Conservation (phyloP, 2,113 vertebrate species). For the Cyprinodon tularosa region DNA sequence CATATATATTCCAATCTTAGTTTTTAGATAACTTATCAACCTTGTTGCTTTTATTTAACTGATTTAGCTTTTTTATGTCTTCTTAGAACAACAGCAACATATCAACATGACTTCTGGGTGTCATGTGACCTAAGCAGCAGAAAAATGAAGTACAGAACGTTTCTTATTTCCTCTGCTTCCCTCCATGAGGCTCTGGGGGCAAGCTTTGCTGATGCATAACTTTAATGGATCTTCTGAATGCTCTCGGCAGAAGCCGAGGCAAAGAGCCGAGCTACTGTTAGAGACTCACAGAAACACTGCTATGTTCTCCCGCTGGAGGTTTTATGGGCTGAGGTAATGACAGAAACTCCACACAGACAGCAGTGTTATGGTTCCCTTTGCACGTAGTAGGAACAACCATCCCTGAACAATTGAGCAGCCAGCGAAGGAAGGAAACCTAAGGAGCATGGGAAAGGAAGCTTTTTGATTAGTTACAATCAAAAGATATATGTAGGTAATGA, state of each 20-base stretch:
- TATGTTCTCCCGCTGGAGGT: conserved; percentile 39
- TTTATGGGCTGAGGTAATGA: conserved; percentile 62
- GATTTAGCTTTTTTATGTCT: not conserved
- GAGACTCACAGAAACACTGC: conserved; percentile 28
- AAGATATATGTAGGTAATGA: conserved; percentile 1
- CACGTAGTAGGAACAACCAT: conserved; percentile 34
- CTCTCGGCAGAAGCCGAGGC: conserved; percentile 34
- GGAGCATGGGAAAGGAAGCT: not conserved
- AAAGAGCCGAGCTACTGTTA: conserved; percentile 22
- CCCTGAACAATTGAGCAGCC: conserved; percentile 28
- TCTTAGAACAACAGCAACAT: not conserved
- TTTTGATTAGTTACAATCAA: conserved; percentile 28
- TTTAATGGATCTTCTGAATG: conserved; percentile 38
- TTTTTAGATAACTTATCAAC: not conserved
- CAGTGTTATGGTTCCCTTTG: conserved; percentile 47
- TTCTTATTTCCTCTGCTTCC: conserved; percentile 23
- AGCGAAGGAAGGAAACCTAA: conserved; percentile 21
- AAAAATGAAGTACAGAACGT: conserved; percentile 14
- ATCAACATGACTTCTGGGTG: conserved; percentile 11
- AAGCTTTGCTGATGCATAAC: conserved; percentile 21
- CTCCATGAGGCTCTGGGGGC: conserved; percentile 15
- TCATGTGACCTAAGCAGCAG: conserved; percentile 19
- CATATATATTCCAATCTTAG: not conserved
- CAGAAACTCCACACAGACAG: conserved; percentile 31
- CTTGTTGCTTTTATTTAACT: conserved; percentile 14